A percentile compares a stretch with the other conserved stretches of the same genome.
Conservation (phyloP, 2,797 vertebrate species). For the Molothrus ater region DNA sequence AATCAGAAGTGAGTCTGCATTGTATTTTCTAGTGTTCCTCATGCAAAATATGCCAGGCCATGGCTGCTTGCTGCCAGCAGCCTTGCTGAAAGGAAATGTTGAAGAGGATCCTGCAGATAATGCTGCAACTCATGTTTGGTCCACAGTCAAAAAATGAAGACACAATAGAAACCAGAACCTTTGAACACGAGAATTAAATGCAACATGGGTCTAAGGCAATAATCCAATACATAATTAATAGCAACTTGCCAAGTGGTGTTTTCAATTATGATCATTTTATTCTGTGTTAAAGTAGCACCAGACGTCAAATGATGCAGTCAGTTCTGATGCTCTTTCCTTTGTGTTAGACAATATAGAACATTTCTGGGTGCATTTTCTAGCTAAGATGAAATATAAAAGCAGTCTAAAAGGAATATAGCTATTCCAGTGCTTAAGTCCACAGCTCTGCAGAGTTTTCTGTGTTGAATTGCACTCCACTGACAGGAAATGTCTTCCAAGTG, state of each 20-base stretch:
- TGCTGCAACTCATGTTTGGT: neutral
- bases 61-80: neutral
- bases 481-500: neutral
- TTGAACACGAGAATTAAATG: constrained; percentile 3
- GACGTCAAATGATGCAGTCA: neutral
- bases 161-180: constrained; percentile 39
- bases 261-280: neutral
- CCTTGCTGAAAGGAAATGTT: neutral
- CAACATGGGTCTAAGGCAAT: constrained; percentile 4
- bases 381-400: neutral
- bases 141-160: neutral
- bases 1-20: neutral
- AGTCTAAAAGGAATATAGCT: neutral
- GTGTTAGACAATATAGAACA: neutral
- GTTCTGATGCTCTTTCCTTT: neutral
- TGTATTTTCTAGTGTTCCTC: neutral
- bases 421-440: neutral
- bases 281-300: neutral
- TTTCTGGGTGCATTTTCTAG: neutral
- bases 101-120: neutral
- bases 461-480: neutral
- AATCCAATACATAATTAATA: constrained; percentile 18
- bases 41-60: neutral
- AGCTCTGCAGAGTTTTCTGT: neutral
- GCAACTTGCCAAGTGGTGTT: constrained; percentile 5